Base-by-base conservation (phyloP, 1,140 invertebrate genomes). In the Oscheius sp. region DNA sequence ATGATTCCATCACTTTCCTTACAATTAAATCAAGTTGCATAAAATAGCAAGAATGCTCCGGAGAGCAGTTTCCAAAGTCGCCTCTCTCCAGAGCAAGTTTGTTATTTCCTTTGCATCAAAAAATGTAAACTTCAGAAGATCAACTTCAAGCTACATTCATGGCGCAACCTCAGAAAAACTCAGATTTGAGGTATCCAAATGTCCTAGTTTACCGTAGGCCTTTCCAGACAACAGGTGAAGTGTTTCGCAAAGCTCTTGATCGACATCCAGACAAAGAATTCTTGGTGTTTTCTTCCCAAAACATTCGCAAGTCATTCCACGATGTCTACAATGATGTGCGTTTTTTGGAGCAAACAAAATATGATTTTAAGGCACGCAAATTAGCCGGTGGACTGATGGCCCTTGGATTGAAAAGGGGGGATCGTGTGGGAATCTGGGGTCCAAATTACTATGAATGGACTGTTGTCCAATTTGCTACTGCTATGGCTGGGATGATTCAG, bases 391-490 rank as follows among this genome's bases (percentile, higher is more conserved):
- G 92, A 0, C 86, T 97, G 0, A 82, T 89, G 46, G 88, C 88
- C 28, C 80, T 94, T 13, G 93, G 93, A 0, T 83, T 97, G 10
- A 81, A 90, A 71, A 88, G 86, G 58, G 93, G 93, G 0, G 94
- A 97, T 80, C 85, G 91, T 7, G 78, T 99, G 1, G 94, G 91
- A 0, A 87, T 97, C 10, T 96, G 92, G 91, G 90, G 28, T 88
- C 92, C 93, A 0, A 98, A 97, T 85, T 88, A 88, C 34, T 81
- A 90, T 3, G 90, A 92, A 79, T 97, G 94, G 93, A 87, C 91
- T 2, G 79, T 95, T 0, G 87, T 89, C 0, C 88, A 91, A 77
- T 87, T 92, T 73, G 93, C 90, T 0, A 90, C 91, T 3, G 89
- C 90, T 0, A 90, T 92, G 76, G 89, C 90, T 10, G 95, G 94